Conservation (phyloP, 2,797 vertebrate species). For the Vipera ursinii region DNA sequence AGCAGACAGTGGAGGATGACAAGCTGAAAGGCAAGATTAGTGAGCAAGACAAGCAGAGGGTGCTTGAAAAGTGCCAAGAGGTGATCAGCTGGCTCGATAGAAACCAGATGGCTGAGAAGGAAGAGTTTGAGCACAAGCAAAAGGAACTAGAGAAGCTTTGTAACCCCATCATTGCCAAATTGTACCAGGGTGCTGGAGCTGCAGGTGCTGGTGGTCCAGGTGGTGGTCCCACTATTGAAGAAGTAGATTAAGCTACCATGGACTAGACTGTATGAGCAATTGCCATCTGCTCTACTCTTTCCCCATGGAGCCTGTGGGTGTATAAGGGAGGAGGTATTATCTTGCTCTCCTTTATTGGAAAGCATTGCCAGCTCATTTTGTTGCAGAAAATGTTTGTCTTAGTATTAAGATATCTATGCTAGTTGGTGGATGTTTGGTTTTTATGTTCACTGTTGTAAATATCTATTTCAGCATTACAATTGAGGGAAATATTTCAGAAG, state of each 20-base stretch:
- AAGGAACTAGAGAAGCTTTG: slow-evolving; percentile 89
- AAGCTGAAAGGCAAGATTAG: slow-evolving; percentile 86
- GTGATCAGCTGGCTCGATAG: slow-evolving; percentile 85
- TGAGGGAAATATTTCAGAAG: slow-evolving; percentile 4
- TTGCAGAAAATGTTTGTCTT: slow-evolving; percentile 4
- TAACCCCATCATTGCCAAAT: slow-evolving; percentile 77
- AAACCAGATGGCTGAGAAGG: slow-evolving; percentile 90
- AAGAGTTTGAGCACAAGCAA: slow-evolving; percentile 88
- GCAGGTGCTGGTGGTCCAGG: slow-evolving; percentile 58
- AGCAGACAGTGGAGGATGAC: slow-evolving; percentile 86
- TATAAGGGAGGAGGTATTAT: neutral
- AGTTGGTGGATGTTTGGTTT: slow-evolving; percentile 3
- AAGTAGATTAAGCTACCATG: slow-evolving; percentile 80
- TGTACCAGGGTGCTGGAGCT: slow-evolving; percentile 79
- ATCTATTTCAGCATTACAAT: neutral
- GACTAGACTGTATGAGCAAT: slow-evolving; percentile 44
- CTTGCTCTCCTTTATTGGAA: slow-evolving; percentile 1
- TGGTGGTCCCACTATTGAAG: slow-evolving; percentile 85
- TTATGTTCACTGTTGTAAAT: slow-evolving; percentile 16
- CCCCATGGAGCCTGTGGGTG: slow-evolving; percentile 37
- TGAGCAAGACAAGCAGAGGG: slow-evolving; percentile 84
- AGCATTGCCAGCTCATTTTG: neutral
- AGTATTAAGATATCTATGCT: neutral
- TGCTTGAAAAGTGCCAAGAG: slow-evolving; percentile 86
- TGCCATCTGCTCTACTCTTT: slow-evolving; percentile 54